phyloP scores from a whole-genome alignment of 30 jellyfish, hydroid and myxozoan genomes.

The Aurelia aurita region DNA sequence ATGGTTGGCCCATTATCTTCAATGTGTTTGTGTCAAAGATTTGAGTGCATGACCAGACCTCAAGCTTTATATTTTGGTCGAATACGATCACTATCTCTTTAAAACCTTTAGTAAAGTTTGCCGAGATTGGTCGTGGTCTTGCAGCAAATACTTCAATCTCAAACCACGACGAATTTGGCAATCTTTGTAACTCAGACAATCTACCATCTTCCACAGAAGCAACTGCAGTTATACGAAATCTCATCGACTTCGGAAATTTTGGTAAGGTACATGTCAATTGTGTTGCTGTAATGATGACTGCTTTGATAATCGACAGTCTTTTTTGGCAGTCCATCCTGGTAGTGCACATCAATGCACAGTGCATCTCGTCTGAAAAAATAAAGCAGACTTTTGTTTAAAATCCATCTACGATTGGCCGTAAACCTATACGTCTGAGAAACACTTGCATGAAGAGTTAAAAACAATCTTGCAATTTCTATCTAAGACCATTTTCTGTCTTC shows the following conservation, averaged over 20 bases:
- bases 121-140: slow-evolving; percentile 59
- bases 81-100: slow-evolving; percentile 34
- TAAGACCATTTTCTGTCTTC: no score
- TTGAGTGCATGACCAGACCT: slow-evolving; percentile 10
- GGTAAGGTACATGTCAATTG: slow-evolving; percentile 43
- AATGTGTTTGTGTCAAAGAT: slow-evolving; percentile 16
- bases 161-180: slow-evolving; percentile 32
- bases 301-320: slow-evolving; percentile 11
- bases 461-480: no score
- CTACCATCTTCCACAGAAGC: slow-evolving; percentile 37
- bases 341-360: slow-evolving; percentile 12
- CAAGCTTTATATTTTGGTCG: background rate
- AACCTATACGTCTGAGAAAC: background rate
- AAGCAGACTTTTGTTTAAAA: background rate
- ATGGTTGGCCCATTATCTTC: slow-evolving; percentile 35
- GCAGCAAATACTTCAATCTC: slow-evolving; percentile 60
- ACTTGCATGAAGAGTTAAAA: no score
- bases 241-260: slow-evolving; percentile 14
- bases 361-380: slow-evolving; percentile 15
- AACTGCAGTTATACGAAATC: slow-evolving; percentile 31
- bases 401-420: slow-evolving; percentile 3
- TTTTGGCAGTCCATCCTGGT: background rate
- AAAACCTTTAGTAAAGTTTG: slow-evolving; percentile 48
- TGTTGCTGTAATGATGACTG: slow-evolving; percentile 11
- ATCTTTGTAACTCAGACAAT: background rate